Percentiles rank a stretch among this genome's conserved stretches.
These are phyloP conservation scores for Octodonta nipae DNA, from an alignment of 2,888 invertebrate genomes.

Conservation along the genomic window DNA sequence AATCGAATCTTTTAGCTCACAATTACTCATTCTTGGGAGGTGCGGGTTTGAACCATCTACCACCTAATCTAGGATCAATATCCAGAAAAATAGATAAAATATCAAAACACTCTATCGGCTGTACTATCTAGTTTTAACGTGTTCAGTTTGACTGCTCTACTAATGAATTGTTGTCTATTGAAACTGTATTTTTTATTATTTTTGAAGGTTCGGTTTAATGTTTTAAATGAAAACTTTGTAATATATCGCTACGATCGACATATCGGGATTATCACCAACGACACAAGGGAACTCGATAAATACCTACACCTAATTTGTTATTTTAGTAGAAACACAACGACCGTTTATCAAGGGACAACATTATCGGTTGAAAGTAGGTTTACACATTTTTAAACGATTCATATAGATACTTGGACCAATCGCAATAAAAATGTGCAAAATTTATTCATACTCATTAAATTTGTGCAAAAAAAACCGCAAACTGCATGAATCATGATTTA, in stretches of 20 bases:
- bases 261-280: constrained; percentile 16
- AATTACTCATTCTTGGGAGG: no score
- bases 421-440: no score
- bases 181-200: constrained; percentile 1
- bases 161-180: not conserved
- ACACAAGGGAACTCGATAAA: constrained; percentile 9
- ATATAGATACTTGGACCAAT: constrained; percentile 2
- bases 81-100: no score
- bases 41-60: no score
- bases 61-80: no score
- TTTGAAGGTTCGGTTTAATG: constrained; percentile 11
- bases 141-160: no score
- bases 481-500: no score
- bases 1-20: no score
- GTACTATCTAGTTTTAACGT: no score
- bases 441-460: no score
- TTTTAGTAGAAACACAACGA: constrained; percentile 3
- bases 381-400: constrained; percentile 1
- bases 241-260: constrained; percentile 14
- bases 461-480: no score
- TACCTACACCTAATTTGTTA: not conserved
- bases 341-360: not conserved
- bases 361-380: constrained; percentile 12
- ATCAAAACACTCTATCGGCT: no score
- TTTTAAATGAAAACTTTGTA: constrained; percentile 7